Conservation (phyloP, 2,797 vertebrate species). For the Oryzias sinensis region DNA sequence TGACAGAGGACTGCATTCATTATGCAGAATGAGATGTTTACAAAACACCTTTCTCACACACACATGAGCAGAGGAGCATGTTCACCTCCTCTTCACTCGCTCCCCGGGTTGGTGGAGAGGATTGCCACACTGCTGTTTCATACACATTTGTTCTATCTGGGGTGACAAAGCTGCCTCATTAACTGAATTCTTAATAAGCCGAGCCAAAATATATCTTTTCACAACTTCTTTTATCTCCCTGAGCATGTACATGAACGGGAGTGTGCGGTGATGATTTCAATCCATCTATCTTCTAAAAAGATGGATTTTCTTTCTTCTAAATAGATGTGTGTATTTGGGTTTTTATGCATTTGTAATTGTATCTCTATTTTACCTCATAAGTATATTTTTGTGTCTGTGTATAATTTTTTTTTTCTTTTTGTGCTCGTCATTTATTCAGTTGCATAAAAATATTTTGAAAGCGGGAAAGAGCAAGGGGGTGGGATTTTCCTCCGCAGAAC, state of each 20-base stretch:
- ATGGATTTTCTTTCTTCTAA: constrained; percentile 1
- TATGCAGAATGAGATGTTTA: constrained; percentile 82
- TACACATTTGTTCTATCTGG: constrained; percentile 74
- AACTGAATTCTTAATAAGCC: constrained; percentile 76
- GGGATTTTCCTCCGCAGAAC: constrained; percentile 65
- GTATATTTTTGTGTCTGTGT: constrained; percentile 46
- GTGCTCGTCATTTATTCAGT: constrained; percentile 37
- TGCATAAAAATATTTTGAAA: constrained; percentile 56
- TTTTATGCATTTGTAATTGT: constrained; percentile 55
- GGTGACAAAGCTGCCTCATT: constrained; percentile 82
- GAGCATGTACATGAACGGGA: constrained; percentile 33
- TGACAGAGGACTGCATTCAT: constrained; percentile 79
- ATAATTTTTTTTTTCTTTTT: constrained; percentile 44
- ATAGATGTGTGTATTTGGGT: constrained; percentile 14
- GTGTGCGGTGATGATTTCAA: constrained; percentile 37
- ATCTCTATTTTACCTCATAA: constrained; percentile 41
- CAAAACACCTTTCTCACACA: constrained; percentile 78
- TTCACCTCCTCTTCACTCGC: constrained; percentile 47
- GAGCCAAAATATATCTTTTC: constrained; percentile 66
- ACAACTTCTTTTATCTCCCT: constrained; percentile 67
- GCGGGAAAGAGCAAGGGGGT: constrained; percentile 46
- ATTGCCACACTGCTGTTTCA: constrained; percentile 56
- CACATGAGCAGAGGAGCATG: constrained; percentile 46
- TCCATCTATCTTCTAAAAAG: constrained; percentile 11
- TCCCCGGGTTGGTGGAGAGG: constrained; percentile 41